Evolutionary conservation across 92 coral and sea anemone species (phyloP).

Genomic region (Pocillopora meandrina): DNA sequence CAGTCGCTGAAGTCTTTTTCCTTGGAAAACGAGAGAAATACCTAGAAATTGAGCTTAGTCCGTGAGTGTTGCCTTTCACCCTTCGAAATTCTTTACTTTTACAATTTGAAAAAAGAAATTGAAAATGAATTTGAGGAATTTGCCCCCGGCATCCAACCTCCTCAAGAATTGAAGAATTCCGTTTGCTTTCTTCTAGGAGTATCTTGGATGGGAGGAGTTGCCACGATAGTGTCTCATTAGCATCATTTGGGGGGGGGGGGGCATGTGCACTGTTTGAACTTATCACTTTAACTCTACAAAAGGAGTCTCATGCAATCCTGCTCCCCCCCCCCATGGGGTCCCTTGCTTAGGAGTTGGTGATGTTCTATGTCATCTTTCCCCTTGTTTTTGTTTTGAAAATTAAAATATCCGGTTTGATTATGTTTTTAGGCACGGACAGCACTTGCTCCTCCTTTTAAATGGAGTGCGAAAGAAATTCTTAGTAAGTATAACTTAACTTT

Average conservation of each 20-base stretch:
- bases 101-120: background rate
- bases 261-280: no score
- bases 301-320: no score
- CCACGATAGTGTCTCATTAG: no score
- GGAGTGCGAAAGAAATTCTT: conserved; percentile 86
- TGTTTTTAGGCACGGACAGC: conserved; percentile 81
- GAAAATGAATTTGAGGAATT: background rate
- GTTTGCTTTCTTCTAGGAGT: no score
- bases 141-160: no score
- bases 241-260: no score
- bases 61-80: conserved; percentile 68
- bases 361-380: background rate
- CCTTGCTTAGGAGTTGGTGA: background rate
- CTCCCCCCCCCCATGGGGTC: no score
- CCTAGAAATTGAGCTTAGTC: conserved; percentile 89
- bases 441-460: conserved; percentile 80
- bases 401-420: no score
- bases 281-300: no score
- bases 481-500: conserved; percentile 39
- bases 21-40: conserved; percentile 89
- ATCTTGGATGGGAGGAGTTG: no score
- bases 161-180: no score
- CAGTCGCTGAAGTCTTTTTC: conserved; percentile 98
- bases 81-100: background rate
- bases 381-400: background rate